Conservation (phyloP, 1,140 invertebrate species). For the Paraescarpia echinospica region DNA sequence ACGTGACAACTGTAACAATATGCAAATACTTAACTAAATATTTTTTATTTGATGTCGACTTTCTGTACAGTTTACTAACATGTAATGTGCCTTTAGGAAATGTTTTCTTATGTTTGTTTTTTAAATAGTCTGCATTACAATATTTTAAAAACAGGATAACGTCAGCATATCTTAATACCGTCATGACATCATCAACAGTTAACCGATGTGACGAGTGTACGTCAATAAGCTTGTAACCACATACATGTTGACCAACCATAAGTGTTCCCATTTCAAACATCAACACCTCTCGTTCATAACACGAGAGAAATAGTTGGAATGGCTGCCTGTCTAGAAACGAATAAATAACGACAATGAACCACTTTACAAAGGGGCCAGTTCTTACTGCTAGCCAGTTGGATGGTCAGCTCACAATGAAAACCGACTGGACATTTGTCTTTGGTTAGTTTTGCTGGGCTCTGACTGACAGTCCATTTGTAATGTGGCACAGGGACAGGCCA, state of each 20-base stretch:
- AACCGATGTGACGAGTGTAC: neutral
- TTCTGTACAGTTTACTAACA: too few species aligned
- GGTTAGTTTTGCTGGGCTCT: neutral
- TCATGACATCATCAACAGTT: neutral
- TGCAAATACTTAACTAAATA: too few species aligned
- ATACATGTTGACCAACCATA: neutral
- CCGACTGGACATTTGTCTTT: neutral
- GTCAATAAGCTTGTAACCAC: neutral
- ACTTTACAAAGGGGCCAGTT: neutral
- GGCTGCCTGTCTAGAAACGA: neutral
- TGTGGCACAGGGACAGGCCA: neutral
- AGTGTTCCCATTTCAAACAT: neutral
- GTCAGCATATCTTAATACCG: too few species aligned
- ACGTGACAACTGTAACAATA: too few species aligned
- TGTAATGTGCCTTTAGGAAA: too few species aligned
- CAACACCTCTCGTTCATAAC: neutral
- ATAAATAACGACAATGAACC: neutral
- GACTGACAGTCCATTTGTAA: neutral
- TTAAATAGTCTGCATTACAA: too few species aligned
- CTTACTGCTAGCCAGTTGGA: neutral
- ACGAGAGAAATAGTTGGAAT: neutral
- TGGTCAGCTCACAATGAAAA: neutral
- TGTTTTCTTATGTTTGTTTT: too few species aligned
- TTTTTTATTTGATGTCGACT: too few species aligned
- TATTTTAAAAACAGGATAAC: too few species aligned